Percentiles rank a stretch among this genome's conserved stretches.
phyloP scores from a whole-genome alignment of 37 sponge, comb jelly and placozoan species.

The Spongilla lacustris region DNA sequence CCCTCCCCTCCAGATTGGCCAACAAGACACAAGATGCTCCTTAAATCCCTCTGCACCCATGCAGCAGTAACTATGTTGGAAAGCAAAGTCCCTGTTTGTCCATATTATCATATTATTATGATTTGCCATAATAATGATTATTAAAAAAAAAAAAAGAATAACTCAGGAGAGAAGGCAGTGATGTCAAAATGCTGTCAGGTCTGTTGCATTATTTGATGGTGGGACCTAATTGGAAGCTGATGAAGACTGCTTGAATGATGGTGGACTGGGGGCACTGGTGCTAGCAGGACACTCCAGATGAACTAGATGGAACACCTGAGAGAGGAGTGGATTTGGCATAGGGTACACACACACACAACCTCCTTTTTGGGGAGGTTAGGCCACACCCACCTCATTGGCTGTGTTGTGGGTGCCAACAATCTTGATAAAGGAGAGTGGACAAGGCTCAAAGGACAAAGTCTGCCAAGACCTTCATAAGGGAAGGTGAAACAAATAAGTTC shows the following conservation, averaged over 20 bases:
- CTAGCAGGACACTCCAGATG: conserved; percentile 90
- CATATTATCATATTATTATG: background rate
- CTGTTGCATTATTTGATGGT: background rate
- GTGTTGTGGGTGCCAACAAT: conserved; percentile 93
- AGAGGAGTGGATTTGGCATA: background rate
- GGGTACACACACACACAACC: too few species aligned
- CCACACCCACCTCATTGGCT: conserved; percentile 76
- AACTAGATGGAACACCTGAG: conserved; percentile 88
- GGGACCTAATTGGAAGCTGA: background rate
- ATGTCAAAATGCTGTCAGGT: background rate
- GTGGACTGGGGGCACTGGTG: background rate
- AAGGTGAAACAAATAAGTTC: background rate
- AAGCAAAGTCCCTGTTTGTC: background rate
- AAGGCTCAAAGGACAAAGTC: conserved; percentile 68
- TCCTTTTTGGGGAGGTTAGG: too few species aligned
- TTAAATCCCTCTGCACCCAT: too few species aligned
- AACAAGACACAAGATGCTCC: background rate
- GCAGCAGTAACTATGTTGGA: too few species aligned
- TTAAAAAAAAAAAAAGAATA: too few species aligned
- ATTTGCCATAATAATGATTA: background rate
- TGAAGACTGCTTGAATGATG: background rate
- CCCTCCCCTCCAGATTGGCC: background rate
- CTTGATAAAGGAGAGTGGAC: conserved; percentile 81
- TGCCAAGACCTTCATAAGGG: conserved; percentile 83
- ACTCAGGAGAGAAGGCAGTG: too few species aligned